phyloP scores from a whole-genome alignment of 2,888 invertebrate genomes.

The Anoncus sp. region DNA sequence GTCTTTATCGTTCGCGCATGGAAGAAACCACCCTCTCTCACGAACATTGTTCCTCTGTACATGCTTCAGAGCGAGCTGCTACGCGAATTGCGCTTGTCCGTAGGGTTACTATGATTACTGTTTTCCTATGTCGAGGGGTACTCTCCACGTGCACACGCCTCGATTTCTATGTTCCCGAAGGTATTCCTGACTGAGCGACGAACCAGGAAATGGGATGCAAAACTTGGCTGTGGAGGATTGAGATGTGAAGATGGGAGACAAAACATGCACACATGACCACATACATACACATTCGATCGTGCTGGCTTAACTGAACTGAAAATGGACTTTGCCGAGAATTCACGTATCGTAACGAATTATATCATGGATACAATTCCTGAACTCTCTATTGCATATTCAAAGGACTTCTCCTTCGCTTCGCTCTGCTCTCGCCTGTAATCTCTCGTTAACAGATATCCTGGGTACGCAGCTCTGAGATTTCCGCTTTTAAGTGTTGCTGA shows the following conservation, averaged over 20 bases:
- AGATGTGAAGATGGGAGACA: background rate
- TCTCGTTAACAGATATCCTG: conserved; percentile 2
- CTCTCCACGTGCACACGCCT: conserved; percentile 57
- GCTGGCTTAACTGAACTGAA: conserved; percentile 36
- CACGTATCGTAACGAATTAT: conserved; percentile 35
- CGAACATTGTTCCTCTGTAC: conserved; percentile 16
- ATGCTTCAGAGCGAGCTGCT: conserved; percentile 23
- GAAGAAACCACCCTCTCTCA: conserved; percentile 20
- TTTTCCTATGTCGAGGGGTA: conserved; percentile 75
- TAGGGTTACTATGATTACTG: conserved; percentile 78
- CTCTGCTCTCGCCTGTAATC: conserved; percentile 12
- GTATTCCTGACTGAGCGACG: conserved; percentile 58
- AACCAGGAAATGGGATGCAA: conserved; percentile 19
- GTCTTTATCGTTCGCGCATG: conserved; percentile 27
- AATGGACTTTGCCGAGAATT: conserved; percentile 43
- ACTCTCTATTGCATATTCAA: conserved; percentile 3
- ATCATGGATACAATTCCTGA: conserved; percentile 10
- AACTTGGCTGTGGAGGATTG: background rate
- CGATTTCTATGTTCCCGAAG: conserved; percentile 68
- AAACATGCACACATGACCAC: conserved; percentile 1
- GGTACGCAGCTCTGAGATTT: background rate
- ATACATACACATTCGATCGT: background rate
- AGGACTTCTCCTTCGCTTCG: conserved; percentile 13
- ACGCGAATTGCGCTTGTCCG: conserved; percentile 45
- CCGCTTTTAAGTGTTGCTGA: background rate